A percentile compares a stretch with the other conserved stretches of the same genome.
These are phyloP conservation scores for Cottus gobio DNA, from an alignment of 2,113 vertebrate genomes.

Conservation along the genomic window DNA sequence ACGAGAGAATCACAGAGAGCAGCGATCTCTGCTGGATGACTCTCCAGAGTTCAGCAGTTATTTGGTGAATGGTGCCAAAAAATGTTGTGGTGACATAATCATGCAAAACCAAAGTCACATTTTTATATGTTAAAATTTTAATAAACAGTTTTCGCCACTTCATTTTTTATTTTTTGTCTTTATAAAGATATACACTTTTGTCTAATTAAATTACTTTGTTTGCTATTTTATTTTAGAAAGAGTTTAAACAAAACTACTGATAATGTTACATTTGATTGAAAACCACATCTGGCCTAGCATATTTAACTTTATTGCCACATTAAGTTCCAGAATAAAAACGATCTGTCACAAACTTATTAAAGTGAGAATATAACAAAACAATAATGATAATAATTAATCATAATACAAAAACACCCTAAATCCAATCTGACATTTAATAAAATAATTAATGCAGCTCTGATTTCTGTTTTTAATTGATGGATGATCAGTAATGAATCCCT, in stretches of 20 bases:
- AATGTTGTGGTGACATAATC: slow-evolving; percentile 8
- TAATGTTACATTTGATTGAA: not conserved
- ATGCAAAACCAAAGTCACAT: slow-evolving; percentile 1
- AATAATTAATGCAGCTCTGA: not conserved
- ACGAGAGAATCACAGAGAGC: slow-evolving; percentile 18
- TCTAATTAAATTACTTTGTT: not conserved
- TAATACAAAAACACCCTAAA: not conserved
- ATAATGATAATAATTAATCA: not conserved
- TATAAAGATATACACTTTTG: not conserved
- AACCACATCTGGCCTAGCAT: not conserved
- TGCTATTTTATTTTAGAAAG: not conserved
- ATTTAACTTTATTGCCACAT: not conserved
- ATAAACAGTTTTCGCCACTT: not conserved
- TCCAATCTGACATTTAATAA: not conserved
- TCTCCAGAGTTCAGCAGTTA: slow-evolving; percentile 33
- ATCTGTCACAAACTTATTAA: not conserved
- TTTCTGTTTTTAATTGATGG: not conserved
- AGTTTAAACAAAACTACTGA: not conserved
- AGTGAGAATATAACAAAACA: not conserved
- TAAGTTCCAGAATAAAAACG: not conserved
- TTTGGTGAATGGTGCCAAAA: slow-evolving; percentile 26
- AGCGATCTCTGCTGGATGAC: slow-evolving; percentile 15
- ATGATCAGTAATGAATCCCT: not conserved
- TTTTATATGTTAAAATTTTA: not conserved
- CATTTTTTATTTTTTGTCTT: not conserved